These are phyloP conservation scores for Punctoribates punctum DNA, from an alignment of 2,888 invertebrate genomes.

Conservation along the genomic window DNA sequence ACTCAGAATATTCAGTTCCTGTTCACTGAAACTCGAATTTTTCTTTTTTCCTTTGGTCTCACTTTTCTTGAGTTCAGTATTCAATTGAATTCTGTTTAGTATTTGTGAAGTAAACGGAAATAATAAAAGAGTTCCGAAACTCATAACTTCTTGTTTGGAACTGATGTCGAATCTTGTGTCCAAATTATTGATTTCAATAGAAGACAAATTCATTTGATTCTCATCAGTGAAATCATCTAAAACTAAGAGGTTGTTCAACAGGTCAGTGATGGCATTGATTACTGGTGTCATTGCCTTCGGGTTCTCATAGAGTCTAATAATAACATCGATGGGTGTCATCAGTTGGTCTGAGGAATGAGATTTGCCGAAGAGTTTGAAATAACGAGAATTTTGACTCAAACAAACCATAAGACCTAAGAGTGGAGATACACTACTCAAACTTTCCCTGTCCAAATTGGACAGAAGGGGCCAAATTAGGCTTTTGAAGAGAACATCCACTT, in stretches of 20 bases:
- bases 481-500: conserved; percentile 70
- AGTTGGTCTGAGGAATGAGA: conserved; percentile 56
- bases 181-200: conserved; percentile 41
- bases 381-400: conserved; percentile 75
- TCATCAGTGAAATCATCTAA: conserved; percentile 39
- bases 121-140: conserved; percentile 69
- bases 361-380: conserved; percentile 68
- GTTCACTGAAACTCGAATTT: conserved; percentile 7
- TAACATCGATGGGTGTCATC: conserved; percentile 60
- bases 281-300: conserved; percentile 67
- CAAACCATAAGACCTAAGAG: conserved; percentile 71
- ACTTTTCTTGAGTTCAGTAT: conserved; percentile 25
- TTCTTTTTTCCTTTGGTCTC: neutral
- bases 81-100: conserved; percentile 54
- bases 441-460: conserved; percentile 68
- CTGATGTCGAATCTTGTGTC: neutral
- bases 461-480: conserved; percentile 74
- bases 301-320: conserved; percentile 68
- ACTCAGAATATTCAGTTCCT: conserved; percentile 52
- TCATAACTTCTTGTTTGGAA: conserved; percentile 50
- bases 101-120: conserved; percentile 69
- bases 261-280: conserved; percentile 52
- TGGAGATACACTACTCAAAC: conserved; percentile 75
- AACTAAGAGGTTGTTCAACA: conserved; percentile 52
- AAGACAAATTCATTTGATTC: conserved; percentile 11